Percentiles rank a stretch among this genome's conserved stretches.
These are phyloP conservation scores for Plestiodon gilberti DNA, from an alignment of 2,113 vertebrate species.

Conservation along the genomic window DNA sequence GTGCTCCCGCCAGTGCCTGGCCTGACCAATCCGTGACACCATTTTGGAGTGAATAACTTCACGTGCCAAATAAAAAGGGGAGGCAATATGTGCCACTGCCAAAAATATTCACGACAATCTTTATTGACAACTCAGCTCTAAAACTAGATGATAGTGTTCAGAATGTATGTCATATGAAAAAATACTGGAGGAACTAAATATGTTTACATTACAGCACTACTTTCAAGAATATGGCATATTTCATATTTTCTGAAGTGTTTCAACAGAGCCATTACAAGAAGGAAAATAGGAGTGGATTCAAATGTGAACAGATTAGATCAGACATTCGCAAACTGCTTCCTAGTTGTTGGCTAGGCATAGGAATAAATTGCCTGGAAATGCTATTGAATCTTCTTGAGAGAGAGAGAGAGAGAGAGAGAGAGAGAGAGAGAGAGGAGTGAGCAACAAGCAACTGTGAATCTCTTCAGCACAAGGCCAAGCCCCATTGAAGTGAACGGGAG, in stretches of 20 bases:
- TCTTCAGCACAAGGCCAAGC: neutral
- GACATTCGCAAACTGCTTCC: conserved; percentile 7
- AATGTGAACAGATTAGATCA: neutral
- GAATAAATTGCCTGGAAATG: neutral
- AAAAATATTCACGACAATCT: neutral
- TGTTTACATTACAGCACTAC: neutral
- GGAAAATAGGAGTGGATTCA: neutral
- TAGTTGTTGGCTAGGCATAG: neutral
- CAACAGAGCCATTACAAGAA: neutral
- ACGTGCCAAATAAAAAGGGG: neutral
- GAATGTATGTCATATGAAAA: neutral
- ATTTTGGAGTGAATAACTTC: too few relatives aligned
- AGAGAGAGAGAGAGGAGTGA: neutral
- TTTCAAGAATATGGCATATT: neutral
- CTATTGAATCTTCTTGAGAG: neutral
- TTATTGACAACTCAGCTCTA: neutral
- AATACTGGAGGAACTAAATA: neutral
- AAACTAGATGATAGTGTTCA: neutral
- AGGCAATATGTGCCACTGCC: neutral
- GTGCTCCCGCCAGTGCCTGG: too few relatives aligned
- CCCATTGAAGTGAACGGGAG: neutral
- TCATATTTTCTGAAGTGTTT: conserved; percentile 5
- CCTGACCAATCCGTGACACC: too few relatives aligned
- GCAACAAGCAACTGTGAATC: neutral
- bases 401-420: too few relatives aligned